These are phyloP conservation scores for Gymnocheta viridis DNA, from an alignment of 2,888 invertebrate species.

Conservation along the genomic window DNA sequence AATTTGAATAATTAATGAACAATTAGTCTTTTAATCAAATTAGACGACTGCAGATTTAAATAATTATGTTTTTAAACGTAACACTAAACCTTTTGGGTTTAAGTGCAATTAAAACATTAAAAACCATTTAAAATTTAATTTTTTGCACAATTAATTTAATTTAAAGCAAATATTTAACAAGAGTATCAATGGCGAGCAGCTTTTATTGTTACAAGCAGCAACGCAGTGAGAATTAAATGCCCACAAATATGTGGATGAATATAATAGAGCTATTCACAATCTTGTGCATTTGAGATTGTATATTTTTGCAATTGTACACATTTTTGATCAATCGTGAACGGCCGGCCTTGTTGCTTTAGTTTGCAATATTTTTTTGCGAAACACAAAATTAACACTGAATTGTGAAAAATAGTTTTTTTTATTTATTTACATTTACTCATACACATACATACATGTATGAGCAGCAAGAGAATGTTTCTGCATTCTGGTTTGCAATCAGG, in stretches of 20 bases:
- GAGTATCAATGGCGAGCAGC: not conserved
- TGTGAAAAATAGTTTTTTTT: no score
- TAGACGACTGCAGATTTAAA: not conserved
- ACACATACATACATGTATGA: no score
- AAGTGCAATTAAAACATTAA: conserved; percentile 10
- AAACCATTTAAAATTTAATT: conserved; percentile 44
- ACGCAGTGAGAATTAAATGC: not conserved
- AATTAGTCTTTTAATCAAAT: not conserved
- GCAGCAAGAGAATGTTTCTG: no score
- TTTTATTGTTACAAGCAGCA: not conserved
- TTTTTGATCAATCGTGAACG: no score
- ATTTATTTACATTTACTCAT: no score
- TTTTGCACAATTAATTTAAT: conserved; percentile 19
- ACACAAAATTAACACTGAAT: no score
- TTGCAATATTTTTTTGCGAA: no score
- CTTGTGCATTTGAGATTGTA: no score
- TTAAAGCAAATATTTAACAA: conserved; percentile 11
- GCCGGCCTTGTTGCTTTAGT: no score
- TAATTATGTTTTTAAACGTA: not conserved
- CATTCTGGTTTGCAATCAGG: no score
- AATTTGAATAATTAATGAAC: not conserved
- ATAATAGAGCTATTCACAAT: no score
- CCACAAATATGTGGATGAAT: not conserved
- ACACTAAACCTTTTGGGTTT: not conserved
- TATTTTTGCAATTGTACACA: no score